Conservation (phyloP, 2,888 invertebrate species). For the Prenolepis imparis region DNA sequence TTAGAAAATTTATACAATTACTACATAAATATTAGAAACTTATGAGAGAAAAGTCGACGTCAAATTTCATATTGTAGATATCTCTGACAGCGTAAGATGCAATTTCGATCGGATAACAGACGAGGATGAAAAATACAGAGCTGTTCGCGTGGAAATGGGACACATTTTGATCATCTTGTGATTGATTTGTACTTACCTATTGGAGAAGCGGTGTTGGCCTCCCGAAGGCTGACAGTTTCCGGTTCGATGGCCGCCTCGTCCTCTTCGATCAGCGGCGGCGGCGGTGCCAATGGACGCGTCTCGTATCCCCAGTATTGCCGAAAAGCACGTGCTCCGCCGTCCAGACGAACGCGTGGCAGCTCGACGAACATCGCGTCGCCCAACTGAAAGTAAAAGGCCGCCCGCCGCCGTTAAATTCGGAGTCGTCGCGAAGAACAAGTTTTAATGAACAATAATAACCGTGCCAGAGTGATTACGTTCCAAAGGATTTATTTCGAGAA, state of each 20-base stretch:
- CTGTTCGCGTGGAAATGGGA: not conserved
- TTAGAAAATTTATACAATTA: not conserved
- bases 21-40: not conserved
- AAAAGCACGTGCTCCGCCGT: constrained; percentile 90
- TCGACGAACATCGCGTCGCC: constrained; percentile 88
- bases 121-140: not conserved
- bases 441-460: constrained; percentile 26
- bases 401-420: constrained; percentile 41
- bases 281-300: constrained; percentile 89
- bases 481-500: constrained; percentile 28
- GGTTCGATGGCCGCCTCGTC: constrained; percentile 89
- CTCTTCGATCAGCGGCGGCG: constrained; percentile 90
- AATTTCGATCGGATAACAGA: not conserved
- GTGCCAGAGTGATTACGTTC: constrained; percentile 17
- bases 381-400: constrained; percentile 83
- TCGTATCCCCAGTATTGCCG: constrained; percentile 89
- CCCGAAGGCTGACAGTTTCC: constrained; percentile 90
- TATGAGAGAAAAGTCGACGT: not conserved
- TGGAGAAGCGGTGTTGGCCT: constrained; percentile 88
- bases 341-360: constrained; percentile 90
- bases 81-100: not conserved
- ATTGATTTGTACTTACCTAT: constrained; percentile 87
- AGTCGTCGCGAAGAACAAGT: not conserved
- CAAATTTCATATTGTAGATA: not conserved
- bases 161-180: not conserved